Evolutionary conservation across 2,888 invertebrate species (phyloP), one percentile per base, ranked within the genome.

Genomic region (Eristalinus aeneus): DNA sequence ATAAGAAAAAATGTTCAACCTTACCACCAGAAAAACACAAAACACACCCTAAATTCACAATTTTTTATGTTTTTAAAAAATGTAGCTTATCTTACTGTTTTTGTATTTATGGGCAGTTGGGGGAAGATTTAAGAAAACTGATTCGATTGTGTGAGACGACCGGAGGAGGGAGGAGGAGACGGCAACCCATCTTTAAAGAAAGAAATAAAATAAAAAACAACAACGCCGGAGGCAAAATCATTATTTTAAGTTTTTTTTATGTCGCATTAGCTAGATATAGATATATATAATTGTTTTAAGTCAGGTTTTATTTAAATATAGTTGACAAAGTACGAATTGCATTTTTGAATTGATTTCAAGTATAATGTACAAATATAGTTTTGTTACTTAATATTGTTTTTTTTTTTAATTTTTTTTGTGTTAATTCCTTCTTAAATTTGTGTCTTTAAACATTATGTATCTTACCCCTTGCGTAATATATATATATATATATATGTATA

Each of bases 161-260:
- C 80, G 63, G 32, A 32, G 32, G 46, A 64, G 10, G 12, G 46
- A 46, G 46, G 46, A 46, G 46, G 56, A 81, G 53, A 64, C 76
- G 67, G 61, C 72, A 72, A 72, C 64, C 53, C 68, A 79, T 80
- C 80, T 72, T 80, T 80, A 85, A 85, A 76, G 80, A 85, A 85
- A 80, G 74, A 80, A 80, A 76, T 64, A 61, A 74, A 76, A 83
- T 78, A 58, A 76, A 27, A 74, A 63, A 82, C 74, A 69, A 77
- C 69, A 69, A 69, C 76, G 73, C 53, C 68, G 65, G 56, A 56
- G 46, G 46, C 75, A 54, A 58, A 39, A 69, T 46, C 74, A 68
- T 46, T 74, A 68, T 68, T 74, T 68, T 31, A 68, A 27, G 54
- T 58, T 58, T 23, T 71, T 46, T 67, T 27, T 31, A 27, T 32